Percentiles rank a stretch among this genome's conserved stretches.
These are phyloP conservation scores for Arrhamphus sclerolepis DNA, from an alignment of 2,797 vertebrate genomes.

Conservation along the genomic window DNA sequence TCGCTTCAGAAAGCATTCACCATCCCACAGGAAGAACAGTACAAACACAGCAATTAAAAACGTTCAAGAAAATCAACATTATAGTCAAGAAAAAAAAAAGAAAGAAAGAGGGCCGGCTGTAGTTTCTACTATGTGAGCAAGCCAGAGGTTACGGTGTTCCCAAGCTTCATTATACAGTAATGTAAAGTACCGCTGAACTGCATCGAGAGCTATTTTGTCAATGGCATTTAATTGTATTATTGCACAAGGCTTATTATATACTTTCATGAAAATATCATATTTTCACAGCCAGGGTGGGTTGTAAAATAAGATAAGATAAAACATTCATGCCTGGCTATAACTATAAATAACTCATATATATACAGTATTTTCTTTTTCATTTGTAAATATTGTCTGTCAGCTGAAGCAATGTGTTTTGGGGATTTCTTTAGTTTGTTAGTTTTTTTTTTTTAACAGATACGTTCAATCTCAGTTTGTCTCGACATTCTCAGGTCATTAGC, in stretches of 20 bases:
- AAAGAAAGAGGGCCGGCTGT: constrained; percentile 16
- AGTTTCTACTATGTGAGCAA: constrained; percentile 45
- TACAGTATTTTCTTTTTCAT: background rate
- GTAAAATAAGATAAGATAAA: no score
- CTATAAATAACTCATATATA: background rate
- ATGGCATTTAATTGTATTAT: no score
- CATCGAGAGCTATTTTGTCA: no score
- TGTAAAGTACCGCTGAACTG: constrained; percentile 35
- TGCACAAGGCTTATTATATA: no score
- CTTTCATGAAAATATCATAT: no score
- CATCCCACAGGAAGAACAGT: constrained; percentile 55
- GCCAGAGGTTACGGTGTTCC: constrained; percentile 78
- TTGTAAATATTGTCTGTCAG: background rate
- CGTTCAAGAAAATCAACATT: constrained; percentile 54
- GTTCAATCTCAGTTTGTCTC: no score
- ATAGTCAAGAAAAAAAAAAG: constrained; percentile 29
- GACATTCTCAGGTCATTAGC: constrained; percentile 36
- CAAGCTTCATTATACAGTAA: constrained; percentile 62
- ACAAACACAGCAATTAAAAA: constrained; percentile 73
- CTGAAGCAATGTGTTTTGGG: no score
- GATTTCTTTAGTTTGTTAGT: no score
- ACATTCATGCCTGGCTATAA: no score
- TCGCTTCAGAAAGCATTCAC: constrained; percentile 25
- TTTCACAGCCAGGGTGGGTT: no score
- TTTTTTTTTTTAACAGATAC: no score